Evolutionary conservation across 2,888 invertebrate species (phyloP), one percentile per base, ranked within the genome.

Genomic region (Pemphredon lugubris): DNA sequence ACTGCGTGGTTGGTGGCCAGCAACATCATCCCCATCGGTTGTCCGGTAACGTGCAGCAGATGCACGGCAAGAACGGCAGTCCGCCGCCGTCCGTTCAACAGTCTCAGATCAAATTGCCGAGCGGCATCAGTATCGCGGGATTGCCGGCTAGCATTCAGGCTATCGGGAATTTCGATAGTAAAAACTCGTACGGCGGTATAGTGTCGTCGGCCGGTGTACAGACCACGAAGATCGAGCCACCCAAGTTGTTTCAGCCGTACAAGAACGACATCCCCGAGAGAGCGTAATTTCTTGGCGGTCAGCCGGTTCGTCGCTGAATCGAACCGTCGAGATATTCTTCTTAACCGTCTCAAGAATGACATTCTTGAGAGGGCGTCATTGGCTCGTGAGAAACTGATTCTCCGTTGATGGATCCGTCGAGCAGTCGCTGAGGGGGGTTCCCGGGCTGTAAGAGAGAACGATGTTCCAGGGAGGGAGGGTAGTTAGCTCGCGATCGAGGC

Each of bases 231-330:
- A 81, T 90, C 78, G 84, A 86, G n/a, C 86, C 84, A 20, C 94
- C 94, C 0, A 94, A 94, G 85, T 90, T 95, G 20, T 95, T 95
- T 86, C 94, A 95, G 87, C 95, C 95, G 0, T 95, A 95, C 90
- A 95, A 95, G 83, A 92, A 91, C 50, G 93, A 93, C 51, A 83
- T 87, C 26, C 30, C 83, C 5, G 87, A 88, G 39, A 86, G 85
- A 37, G 86, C 84, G 64, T 88, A 85, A 79, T 1, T 18, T 0
- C 3, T 5, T 9, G 1, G 7, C n/a, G n/a, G n/a, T n/a, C n/a
- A n/a, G n/a, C n/a, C n/a, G n/a, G n/a, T n/a, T n/a, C n/a, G 9
- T 16, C 1, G 39, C 2, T 42, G 11, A 7, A n/a, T 39, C n/a
- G n/a, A n/a, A n/a, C n/a, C n/a, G n/a, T n/a, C n/a, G n/a, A n/a